Evolutionary conservation across 2,797 vertebrate species (phyloP), one percentile per base, ranked within the genome.

Genomic region (Labroides dimidiatus): DNA sequence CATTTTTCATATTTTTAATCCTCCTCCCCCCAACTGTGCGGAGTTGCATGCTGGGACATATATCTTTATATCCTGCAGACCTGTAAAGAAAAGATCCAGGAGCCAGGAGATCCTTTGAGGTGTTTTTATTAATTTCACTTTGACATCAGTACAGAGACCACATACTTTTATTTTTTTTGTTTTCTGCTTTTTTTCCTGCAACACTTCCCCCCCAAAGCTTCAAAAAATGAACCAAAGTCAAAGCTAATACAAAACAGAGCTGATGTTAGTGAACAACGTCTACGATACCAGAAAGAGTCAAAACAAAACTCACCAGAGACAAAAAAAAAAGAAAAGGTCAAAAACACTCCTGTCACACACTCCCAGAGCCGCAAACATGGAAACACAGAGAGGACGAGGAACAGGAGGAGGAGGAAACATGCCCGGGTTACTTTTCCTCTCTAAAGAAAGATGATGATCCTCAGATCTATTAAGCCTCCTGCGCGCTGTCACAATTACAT

Each of bases 61-160:
- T 21, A 4, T 41, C 41, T 17, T 50, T 45, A n/a, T n/a, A n/a
- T 49, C 8, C 7, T 1, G 16, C 9, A 33, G 33, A 33, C 6
- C 30, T 33, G 4, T 33, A 58, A 10, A 63, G 13, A 57, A 41
- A 23, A 80, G 10, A 80, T 6, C 3, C 45, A 72, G 14, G 30
- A 77, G 52, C 45, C 51, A 21, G 21, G 13, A 15, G 27, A 42
- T 89, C 73, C 86, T 90, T 91, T 89, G 64, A 91, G 68, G 74
- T 75, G 78, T 88, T 93, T 94, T 94, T 95, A 94, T 94, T 95
- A 80, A 93, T 91, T 93, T 91, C 89, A 93, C 91, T 92, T 92
- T 86, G 87, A 94, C 94, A 93, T 92, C 90, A 93, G 91, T 91
- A 94, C 92, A 93, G 90, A 91, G 82, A 93, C 86, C 88, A 94